Conservation (phyloP, 1,140 invertebrate species). For the Drosophila jambulina region DNA sequence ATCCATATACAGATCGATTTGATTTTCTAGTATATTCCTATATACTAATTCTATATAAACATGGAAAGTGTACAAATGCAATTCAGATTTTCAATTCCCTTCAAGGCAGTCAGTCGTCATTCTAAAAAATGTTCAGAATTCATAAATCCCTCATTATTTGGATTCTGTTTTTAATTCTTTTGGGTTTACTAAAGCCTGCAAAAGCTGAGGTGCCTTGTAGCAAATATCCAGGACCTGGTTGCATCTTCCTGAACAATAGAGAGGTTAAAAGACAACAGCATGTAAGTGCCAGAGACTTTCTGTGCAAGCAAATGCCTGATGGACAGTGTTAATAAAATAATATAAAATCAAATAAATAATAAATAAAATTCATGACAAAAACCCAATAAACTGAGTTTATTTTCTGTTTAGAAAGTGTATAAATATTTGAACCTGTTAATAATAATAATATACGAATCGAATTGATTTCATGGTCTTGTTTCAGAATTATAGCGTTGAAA, state of each 20-base stretch:
- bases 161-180: neutral
- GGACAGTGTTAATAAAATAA: neutral
- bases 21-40: neutral
- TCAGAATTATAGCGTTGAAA: neutral
- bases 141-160: neutral
- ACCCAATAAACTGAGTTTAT: too few relatives aligned
- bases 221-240: neutral
- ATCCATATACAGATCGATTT: neutral
- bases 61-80: neutral
- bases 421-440: neutral
- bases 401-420: neutral
- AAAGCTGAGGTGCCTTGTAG: neutral
- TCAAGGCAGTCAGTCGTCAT: neutral
- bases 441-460: neutral
- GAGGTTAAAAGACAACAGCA: neutral
- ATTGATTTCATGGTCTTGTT: neutral
- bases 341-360: too few relatives aligned
- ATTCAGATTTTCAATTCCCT: neutral
- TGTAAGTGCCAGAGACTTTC: neutral
- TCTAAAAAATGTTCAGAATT: neutral
- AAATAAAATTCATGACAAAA: neutral
- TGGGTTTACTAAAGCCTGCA: neutral
- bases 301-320: slow-evolving; percentile 5
- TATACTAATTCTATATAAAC: neutral
- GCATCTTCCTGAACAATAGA: neutral